Conservation (phyloP, 2,888 invertebrate genomes). For the Ptychoptera contaminata region DNA sequence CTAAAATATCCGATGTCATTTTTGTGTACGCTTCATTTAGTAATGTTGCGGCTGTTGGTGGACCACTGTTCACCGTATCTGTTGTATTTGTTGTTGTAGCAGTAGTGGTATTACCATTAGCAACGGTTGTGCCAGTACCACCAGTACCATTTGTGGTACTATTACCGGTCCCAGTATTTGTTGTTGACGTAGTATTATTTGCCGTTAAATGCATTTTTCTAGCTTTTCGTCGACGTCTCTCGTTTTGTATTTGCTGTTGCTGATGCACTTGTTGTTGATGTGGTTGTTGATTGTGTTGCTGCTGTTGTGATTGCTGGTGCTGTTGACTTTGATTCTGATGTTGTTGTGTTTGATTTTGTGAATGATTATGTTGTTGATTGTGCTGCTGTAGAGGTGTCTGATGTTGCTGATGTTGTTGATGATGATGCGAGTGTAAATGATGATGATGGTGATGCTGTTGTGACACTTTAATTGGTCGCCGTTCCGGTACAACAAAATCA, state of each 20-base stretch:
- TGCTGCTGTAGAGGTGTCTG: constrained; percentile 2
- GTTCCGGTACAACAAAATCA: too few species aligned
- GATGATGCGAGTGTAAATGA: neutral
- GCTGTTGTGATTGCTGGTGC: neutral
- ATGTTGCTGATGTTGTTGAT: constrained; percentile 3
- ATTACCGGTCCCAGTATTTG: constrained; percentile 14
- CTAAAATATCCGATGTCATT: constrained; percentile 80
- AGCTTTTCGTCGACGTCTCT: neutral
- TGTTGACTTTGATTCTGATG: too few species aligned
- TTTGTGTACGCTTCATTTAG: constrained; percentile 73
- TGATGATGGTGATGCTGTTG: too few species aligned
- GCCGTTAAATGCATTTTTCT: constrained; percentile 17
- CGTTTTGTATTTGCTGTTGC: neutral
- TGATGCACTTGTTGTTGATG: neutral
- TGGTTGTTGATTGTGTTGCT: neutral
- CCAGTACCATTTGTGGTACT: constrained; percentile 12
- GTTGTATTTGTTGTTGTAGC: constrained; percentile 30
- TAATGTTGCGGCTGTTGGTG: constrained; percentile 49
- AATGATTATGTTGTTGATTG: too few species aligned
- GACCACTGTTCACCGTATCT: constrained; percentile 39
- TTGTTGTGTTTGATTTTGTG: too few species aligned
- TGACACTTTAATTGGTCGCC: too few species aligned
- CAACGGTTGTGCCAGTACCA: neutral
- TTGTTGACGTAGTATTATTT: constrained; percentile 12
- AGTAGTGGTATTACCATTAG: constrained; percentile 20